Percentiles rank a stretch among this genome's conserved stretches.
Conservation (phyloP, 2,113 vertebrate genomes). For the Chaetops frenatus region DNA sequence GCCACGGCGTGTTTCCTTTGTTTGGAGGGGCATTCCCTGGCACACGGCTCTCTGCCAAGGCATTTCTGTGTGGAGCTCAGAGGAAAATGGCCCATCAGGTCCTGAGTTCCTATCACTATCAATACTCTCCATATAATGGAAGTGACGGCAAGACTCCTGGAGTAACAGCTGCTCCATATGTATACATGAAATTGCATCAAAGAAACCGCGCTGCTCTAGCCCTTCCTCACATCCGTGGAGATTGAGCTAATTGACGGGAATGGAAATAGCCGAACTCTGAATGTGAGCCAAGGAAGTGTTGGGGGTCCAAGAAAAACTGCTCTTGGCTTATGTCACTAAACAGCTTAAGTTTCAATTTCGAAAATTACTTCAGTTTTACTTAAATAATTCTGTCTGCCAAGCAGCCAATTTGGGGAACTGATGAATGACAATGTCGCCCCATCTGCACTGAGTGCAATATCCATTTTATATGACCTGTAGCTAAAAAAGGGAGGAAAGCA, state of each 20-base stretch:
- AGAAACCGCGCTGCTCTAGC: background rate
- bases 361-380: constrained; percentile 70
- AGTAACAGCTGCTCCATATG: constrained; percentile 53
- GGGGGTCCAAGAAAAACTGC: constrained; percentile 59
- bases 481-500: constrained; percentile 19
- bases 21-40: background rate
- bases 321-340: constrained; percentile 56
- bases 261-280: constrained; percentile 26
- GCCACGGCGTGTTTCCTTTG: background rate
- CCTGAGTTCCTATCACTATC: constrained; percentile 8
- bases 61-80: background rate
- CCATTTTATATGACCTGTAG: constrained; percentile 58
- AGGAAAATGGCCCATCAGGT: constrained; percentile 51
- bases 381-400: constrained; percentile 66
- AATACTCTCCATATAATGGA: constrained; percentile 17
- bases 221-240: constrained; percentile 39
- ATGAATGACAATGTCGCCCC: constrained; percentile 42
- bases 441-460: constrained; percentile 47
- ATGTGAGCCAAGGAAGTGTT: constrained; percentile 63
- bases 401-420: constrained; percentile 58
- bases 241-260: constrained; percentile 58
- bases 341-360: constrained; percentile 70
- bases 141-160: constrained; percentile 31
- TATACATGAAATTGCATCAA: constrained; percentile 35
- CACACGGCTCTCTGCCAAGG: background rate